These are phyloP conservation scores for Harpagoxenus sublaevis DNA, from an alignment of 2,888 invertebrate genomes.

Conservation along the genomic window DNA sequence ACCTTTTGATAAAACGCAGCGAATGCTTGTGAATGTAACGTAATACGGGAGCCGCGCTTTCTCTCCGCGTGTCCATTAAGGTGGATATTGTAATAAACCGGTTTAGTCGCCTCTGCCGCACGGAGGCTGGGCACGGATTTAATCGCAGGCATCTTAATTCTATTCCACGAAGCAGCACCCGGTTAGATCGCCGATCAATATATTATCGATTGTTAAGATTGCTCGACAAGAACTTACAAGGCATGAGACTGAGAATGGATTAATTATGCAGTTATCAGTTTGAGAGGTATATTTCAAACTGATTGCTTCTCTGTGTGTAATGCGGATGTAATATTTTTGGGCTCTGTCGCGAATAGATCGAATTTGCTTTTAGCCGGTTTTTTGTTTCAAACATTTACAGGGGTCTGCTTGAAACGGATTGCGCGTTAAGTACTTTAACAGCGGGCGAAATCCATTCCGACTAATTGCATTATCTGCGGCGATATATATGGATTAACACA, in stretches of 20 bases:
- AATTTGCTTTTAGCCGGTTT: constrained; percentile 17
- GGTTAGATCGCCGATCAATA: constrained; percentile 35
- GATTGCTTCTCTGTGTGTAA: background rate
- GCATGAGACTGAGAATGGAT: background rate
- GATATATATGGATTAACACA: constrained; percentile 41
- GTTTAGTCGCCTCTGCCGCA: constrained; percentile 17
- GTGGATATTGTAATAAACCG: constrained; percentile 46
- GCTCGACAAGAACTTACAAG: background rate
- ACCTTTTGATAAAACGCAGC: constrained; percentile 15
- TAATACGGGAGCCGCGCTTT: constrained; percentile 18
- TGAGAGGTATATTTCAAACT: background rate
- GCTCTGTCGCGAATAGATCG: background rate
- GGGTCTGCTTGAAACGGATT: constrained; percentile 9
- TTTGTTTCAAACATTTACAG: constrained; percentile 17
- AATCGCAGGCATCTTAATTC: constrained; percentile 42
- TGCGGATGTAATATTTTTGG: background rate
- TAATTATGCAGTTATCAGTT: background rate
- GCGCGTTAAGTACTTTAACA: constrained; percentile 48
- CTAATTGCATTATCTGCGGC: constrained; percentile 42
- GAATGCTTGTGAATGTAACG: constrained; percentile 2
- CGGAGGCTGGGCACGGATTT: constrained; percentile 23
- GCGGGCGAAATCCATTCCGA: constrained; percentile 39
- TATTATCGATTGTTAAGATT: constrained; percentile 16
- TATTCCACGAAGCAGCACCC: constrained; percentile 23
- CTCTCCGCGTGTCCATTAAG: background rate